These are phyloP conservation scores for Apamea sordens DNA, from an alignment of 2,888 invertebrate species.

Conservation along the genomic window DNA sequence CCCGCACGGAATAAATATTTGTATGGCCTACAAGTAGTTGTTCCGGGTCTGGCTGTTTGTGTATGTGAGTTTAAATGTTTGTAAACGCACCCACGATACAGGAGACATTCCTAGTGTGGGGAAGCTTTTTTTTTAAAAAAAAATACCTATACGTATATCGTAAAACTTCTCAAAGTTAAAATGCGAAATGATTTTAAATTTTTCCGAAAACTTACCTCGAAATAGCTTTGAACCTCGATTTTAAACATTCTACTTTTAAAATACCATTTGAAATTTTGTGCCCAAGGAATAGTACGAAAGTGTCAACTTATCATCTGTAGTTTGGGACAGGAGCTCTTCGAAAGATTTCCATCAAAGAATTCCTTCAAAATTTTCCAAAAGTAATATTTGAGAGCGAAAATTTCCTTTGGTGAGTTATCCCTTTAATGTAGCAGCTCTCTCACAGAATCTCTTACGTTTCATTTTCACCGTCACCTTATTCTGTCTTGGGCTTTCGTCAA, in stretches of 20 bases:
- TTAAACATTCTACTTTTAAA: slow-evolving; percentile 21
- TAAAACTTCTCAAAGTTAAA: slow-evolving; percentile 2
- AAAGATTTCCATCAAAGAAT: slow-evolving; percentile 71
- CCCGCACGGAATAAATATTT: too few species aligned
- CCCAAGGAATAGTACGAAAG: slow-evolving; percentile 37
- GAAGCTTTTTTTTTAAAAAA: too few species aligned
- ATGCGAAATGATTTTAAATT: background rate
- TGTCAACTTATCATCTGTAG: slow-evolving; percentile 58
- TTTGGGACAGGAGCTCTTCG: slow-evolving; percentile 53
- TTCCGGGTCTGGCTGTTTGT: too few species aligned
- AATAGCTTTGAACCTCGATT: slow-evolving; percentile 19
- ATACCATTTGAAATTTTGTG: slow-evolving; percentile 37
- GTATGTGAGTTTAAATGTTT: too few species aligned
- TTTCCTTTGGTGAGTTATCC: slow-evolving; percentile 74
- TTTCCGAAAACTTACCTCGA: background rate
- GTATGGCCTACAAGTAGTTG: too few species aligned
- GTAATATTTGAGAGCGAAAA: slow-evolving; percentile 74
- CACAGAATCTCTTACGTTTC: slow-evolving; percentile 73
- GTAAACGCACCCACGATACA: too few species aligned
- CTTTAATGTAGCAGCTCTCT: slow-evolving; percentile 71
- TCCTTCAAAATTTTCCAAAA: slow-evolving; percentile 71
- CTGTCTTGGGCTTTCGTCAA: slow-evolving; percentile 63
- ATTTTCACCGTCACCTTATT: slow-evolving; percentile 71
- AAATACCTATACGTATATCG: too few species aligned
- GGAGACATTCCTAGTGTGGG: too few species aligned